Percentiles rank a stretch among this genome's conserved stretches.
phyloP scores from a whole-genome alignment of 1,140 invertebrate species.

The Pseudobourletiella spinata region DNA sequence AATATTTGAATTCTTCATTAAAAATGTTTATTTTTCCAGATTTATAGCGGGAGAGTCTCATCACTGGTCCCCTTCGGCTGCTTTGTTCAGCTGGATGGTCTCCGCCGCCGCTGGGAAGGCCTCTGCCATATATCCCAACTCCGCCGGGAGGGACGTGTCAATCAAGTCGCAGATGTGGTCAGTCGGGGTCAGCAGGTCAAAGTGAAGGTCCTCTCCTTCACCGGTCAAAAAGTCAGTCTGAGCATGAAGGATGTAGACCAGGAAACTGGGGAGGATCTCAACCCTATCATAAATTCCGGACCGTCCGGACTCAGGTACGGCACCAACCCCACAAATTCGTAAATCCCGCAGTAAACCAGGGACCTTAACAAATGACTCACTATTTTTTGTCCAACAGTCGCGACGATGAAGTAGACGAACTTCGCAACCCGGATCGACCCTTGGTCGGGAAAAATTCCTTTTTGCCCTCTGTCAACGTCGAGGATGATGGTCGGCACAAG shows the following conservation, averaged over 20 bases:
- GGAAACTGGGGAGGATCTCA: constrained; percentile 85
- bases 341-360: no score
- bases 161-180: constrained; percentile 89
- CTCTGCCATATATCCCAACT: constrained; percentile 96
- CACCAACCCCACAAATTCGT: no score
- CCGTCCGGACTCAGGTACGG: not conserved
- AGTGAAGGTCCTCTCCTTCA: constrained; percentile 81
- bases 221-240: constrained; percentile 88
- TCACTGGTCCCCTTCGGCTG: constrained; percentile 96
- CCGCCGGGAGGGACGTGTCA: constrained; percentile 83
- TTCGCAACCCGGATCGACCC: constrained; percentile 77
- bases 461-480: constrained; percentile 55
- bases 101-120: constrained; percentile 80
- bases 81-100: constrained; percentile 90
- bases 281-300: constrained; percentile 55
- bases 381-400: not conserved
- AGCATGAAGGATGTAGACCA: constrained; percentile 99
- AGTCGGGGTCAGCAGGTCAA: constrained; percentile 83
- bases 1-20: no score
- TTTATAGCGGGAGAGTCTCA: constrained; percentile 88
- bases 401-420: constrained; percentile 33
- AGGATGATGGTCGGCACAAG: constrained; percentile 63
- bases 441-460: constrained; percentile 60
- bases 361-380: no score
- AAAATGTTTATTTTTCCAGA: constrained; percentile 54